A percentile compares a stretch with the other conserved stretches of the same genome.
These are phyloP conservation scores for Drosophila setosimentum DNA, from an alignment of 2,888 invertebrate species.

Conservation along the genomic window DNA sequence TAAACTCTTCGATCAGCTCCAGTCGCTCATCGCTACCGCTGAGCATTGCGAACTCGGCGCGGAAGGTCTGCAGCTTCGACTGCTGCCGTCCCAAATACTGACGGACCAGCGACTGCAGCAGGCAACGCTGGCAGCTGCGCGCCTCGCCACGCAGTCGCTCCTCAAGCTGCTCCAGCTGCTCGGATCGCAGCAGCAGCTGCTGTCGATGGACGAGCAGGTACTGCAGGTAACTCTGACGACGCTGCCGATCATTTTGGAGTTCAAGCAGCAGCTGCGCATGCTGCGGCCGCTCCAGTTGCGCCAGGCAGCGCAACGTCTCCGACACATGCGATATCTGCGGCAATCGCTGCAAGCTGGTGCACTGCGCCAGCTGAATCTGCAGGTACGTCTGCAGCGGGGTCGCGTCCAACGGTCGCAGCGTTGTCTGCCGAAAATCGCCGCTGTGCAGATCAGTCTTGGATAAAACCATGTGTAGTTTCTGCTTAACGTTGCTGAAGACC, in stretches of 20 bases:
- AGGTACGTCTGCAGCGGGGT: conserved; percentile 88
- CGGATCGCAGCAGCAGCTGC: conserved; percentile 90
- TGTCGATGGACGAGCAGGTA: conserved; percentile 93
- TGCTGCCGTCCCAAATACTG: conserved; percentile 93
- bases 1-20: conserved; percentile 93
- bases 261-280: conserved; percentile 91
- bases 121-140: conserved; percentile 90
- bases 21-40: conserved; percentile 96
- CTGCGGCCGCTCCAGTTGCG: conserved; percentile 89
- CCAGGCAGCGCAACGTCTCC: conserved; percentile 92
- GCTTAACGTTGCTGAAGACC: conserved; percentile 87
- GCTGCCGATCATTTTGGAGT: conserved; percentile 91
- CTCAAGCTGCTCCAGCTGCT: conserved; percentile 89
- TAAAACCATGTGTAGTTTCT: conserved; percentile 95
- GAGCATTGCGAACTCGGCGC: conserved; percentile 91
- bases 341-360: conserved; percentile 91
- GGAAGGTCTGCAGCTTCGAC: conserved; percentile 90
- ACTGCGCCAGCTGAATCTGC: conserved; percentile 92
- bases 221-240: conserved; percentile 91
- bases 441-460: conserved; percentile 94
- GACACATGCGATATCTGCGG: conserved; percentile 92
- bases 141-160: conserved; percentile 89
- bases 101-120: conserved; percentile 91
- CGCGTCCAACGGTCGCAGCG: conserved; percentile 83
- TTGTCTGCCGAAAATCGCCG: conserved; percentile 87